Base-by-base conservation (phyloP, 1,140 invertebrate genomes). In the Diorhabda carinulata region DNA sequence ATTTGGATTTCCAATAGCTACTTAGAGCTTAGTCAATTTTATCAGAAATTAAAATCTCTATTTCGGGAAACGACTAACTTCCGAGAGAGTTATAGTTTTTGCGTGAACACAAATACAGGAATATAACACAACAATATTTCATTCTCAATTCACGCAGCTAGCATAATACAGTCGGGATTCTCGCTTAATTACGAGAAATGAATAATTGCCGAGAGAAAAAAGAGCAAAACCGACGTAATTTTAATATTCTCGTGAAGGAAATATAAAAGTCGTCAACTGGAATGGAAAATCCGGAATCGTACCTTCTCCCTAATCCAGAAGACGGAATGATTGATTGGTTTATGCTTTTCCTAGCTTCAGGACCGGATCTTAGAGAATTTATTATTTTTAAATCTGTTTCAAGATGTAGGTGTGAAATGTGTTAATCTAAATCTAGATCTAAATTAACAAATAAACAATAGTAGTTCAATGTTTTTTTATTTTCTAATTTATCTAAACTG, bases 21-120 rank as follows among this genome's bases (percentile, higher is more conserved):
- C 47, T 52, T 52, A 52, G 6, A 8, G 3, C 3, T 52, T 25
- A 25, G n/a, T 52, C 47, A 52, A 8, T 4, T 8, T 4, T 52
- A 52, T 52, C 47, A 3, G 47, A 6, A 52, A 8, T 52, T 4
- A 52, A 8, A 52, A 52, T 52, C 47, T 52, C n/a, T 52, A 52
- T 52, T 52, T 52, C 6, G 47, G 47, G 47, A 52, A 52, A 52
- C 47, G n/a, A 52, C 47, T 52, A 52, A 52, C 47, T n/a, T n/a
- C 47, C 47, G n/a, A 52, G 47, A 52, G 47, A 52, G 47, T 8
- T 52, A 52, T 52, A 52, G 47, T 52, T 52, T 52, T 52, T 52
- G 47, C 47, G 6, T 6, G 47, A 52, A 52, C n/a, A 4, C 47
- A n/a, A 52, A 52, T 52, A 4, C 47, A 52, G 47, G 6, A 52